Base-by-base conservation (phyloP, 2,113 vertebrate species). In the Monarcha castaneiventris region DNA sequence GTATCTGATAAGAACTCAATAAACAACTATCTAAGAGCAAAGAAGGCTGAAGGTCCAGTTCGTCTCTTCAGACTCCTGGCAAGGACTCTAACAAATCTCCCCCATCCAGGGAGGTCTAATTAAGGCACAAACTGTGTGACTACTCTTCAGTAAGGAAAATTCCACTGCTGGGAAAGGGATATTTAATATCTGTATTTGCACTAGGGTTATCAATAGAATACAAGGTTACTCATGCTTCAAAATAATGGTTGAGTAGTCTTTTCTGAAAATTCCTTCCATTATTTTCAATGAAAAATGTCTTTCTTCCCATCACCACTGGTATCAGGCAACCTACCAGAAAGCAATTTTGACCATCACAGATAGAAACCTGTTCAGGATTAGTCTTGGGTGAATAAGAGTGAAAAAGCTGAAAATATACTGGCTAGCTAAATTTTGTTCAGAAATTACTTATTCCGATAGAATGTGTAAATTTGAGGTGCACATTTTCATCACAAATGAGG, bases 241-340 rank as follows among this genome's bases (percentile, higher is more conserved):
- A 93, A 84, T 72, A 96, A 85, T 48, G 39, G 37, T 56, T 85
- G 64, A 90, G 52, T 46, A 84, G 35, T 62, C 62, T 32, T 91
- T 97, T 85, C 72, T 68, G 82, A 93, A 97, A 93, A 87, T 30
- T 52, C 21, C 18, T 95, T 97, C 93, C 43, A 82, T 91, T 96
- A 95, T 94, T 95, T 84, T 78, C 74, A 94, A 69, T 96, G 84
- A 94, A 91, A 97, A 97, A 93, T 71, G 5, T 89, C 77, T 73
- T 68, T 92, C 64, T 80, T 89, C 48, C 69, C 63, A 49, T 58
- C 13, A 0, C 49, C 63, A 78, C 66, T 83, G 75, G 93, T 78
- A 96, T 59, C 76, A 94, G 68, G 49, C 48, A 95, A 96, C 73
- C 85, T 87, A 92, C 56, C 54, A 83, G 80, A 96, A 97, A 96